Conservation (phyloP, 2,888 invertebrate species). For the Dryobota labecula region DNA sequence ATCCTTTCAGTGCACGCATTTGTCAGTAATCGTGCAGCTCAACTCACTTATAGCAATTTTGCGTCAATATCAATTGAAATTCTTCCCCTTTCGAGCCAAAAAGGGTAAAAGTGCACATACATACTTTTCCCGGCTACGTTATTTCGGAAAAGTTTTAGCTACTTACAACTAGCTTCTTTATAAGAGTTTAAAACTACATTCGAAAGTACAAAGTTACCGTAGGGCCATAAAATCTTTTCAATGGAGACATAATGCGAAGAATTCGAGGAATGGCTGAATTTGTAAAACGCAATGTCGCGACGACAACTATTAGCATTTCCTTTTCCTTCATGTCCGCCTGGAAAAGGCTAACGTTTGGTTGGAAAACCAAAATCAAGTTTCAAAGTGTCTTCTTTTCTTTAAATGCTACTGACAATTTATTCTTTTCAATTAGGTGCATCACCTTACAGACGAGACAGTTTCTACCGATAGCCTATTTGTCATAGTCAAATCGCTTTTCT, state of each 20-base stretch:
- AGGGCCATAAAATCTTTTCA: constrained; percentile 37
- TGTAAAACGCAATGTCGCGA: constrained; percentile 26
- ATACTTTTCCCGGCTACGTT: constrained; percentile 19
- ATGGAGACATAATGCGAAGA: constrained; percentile 21
- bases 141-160: constrained; percentile 29
- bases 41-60: constrained; percentile 21
- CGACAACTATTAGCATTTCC: constrained; percentile 19
- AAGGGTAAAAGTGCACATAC: constrained; percentile 41
- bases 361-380: neutral
- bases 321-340: neutral
- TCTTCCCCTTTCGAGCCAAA: constrained; percentile 16
- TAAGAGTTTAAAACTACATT: constrained; percentile 54
- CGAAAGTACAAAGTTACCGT: constrained; percentile 38
- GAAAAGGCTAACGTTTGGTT: neutral
- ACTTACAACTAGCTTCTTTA: constrained; percentile 48
- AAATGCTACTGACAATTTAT: neutral
- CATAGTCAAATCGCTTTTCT: neutral
- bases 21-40: no score
- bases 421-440: neutral
- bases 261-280: constrained; percentile 32
- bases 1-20: no score
- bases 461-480: neutral
- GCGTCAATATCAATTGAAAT: constrained; percentile 31
- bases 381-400: neutral
- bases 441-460: neutral